Conservation (phyloP, 2,113 vertebrate genomes). For the Columba janthina region DNA sequence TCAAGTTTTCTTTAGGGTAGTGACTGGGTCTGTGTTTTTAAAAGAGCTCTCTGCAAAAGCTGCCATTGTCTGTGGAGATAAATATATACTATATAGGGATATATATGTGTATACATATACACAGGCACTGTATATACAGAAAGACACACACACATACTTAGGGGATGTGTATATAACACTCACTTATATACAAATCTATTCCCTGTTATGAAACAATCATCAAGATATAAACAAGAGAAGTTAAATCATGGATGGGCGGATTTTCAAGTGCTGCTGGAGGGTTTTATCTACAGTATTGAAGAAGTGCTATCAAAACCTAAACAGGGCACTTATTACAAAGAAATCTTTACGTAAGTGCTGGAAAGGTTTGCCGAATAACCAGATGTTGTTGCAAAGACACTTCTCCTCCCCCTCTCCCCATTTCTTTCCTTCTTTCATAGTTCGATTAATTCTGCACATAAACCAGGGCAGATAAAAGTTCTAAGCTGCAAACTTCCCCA, state of each 20-base stretch:
- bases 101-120: neutral
- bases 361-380: conserved; percentile 40
- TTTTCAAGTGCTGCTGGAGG: conserved; percentile 43
- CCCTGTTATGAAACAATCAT: conserved; percentile 40
- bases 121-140: conserved; percentile 11
- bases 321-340: conserved; percentile 43
- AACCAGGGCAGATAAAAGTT: conserved; percentile 32
- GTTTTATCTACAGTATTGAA: conserved; percentile 51
- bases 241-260: neutral
- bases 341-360: conserved; percentile 57
- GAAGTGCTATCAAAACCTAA: conserved; percentile 56
- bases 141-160: conserved; percentile 24
- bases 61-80: neutral
- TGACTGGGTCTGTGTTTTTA: neutral
- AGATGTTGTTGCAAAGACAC: conserved; percentile 56
- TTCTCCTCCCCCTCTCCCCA: conserved; percentile 47
- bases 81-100: conserved; percentile 15
- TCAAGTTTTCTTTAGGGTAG: neutral
- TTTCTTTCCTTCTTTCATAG: conserved; percentile 47
- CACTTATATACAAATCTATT: conserved; percentile 55
- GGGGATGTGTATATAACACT: conserved; percentile 32
- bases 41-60: neutral
- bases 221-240: conserved; percentile 59
- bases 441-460: conserved; percentile 8
- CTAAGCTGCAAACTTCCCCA: conserved; percentile 34